Evolutionary conservation across 2,888 invertebrate genomes (phyloP).

Genomic region (Euplagia quadripunctaria): DNA sequence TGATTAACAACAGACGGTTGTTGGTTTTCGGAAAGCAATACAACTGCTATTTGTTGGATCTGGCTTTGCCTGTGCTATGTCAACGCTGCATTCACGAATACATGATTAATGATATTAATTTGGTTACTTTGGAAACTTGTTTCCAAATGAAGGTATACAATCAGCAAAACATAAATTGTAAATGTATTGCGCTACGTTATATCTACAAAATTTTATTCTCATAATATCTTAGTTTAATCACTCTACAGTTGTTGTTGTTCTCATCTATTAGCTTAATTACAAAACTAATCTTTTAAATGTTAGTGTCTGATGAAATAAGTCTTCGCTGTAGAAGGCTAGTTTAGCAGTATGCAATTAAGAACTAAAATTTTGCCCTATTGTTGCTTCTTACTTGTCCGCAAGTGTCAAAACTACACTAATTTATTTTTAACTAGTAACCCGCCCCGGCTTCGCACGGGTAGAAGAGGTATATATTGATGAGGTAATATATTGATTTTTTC

Average conservation of each 20-base stretch:
- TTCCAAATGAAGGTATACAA: not conserved
- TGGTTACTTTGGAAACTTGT: slow-evolving; percentile 1
- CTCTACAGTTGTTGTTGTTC: not conserved
- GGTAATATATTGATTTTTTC: no score
- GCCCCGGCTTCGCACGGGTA: no score
- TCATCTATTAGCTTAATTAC: not conserved
- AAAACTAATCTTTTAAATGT: not conserved
- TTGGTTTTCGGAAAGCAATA: slow-evolving; percentile 63
- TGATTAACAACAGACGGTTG: slow-evolving; percentile 71
- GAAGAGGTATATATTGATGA: no score
- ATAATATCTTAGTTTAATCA: not conserved
- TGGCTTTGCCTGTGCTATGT: slow-evolving; percentile 37
- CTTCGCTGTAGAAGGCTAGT: not conserved
- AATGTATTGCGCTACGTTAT: no score
- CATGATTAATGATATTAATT: slow-evolving; percentile 37
- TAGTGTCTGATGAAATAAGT: not conserved
- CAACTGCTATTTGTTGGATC: slow-evolving; percentile 52
- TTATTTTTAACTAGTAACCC: no score
- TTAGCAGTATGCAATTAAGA: not conserved
- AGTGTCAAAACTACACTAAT: no score
- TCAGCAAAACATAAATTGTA: no score
- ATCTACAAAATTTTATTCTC: not conserved
- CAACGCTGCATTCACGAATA: slow-evolving; percentile 41
- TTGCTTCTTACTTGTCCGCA: not conserved
- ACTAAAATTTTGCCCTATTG: not conserved